Evolutionary conservation across 1,140 invertebrate species (phyloP), one percentile per base, ranked within the genome.

Genomic region (Ylistrum balloti): DNA sequence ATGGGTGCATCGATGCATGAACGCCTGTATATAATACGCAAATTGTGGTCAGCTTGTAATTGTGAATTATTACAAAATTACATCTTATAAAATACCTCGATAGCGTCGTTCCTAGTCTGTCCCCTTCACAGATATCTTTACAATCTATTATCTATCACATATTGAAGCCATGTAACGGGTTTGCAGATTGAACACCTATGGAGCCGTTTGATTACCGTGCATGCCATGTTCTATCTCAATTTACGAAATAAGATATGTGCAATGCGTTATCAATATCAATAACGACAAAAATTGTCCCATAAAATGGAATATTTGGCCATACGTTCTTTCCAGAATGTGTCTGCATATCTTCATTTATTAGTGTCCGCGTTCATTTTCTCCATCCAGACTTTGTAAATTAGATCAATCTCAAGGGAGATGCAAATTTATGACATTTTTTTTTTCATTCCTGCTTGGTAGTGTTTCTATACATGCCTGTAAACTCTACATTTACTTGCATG

Each of bases 221-320:
- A 74, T 74, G n/a, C n/a, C 56, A n/a, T 74, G 56, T 28, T 74
- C n/a, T n/a, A n/a, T 28, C 56, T 74, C 56, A 74, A n/a, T 74
- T 74, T 28, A 74, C 56, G 56, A 74, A 9, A 74, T 28, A 74
- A 22, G 56, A 28, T 28, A 74, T 74, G 56, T 28, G 56, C 56
- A 28, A 74, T 28, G n/a, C n/a, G 56, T 74, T 74, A 74, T 74
- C 56, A n/a, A 74, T 74, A 74, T 74, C 56, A 74, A 74, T 74
- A 74, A 28, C 56, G 56, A 74, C 1, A 7, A 74, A 28, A 74
- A 74, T n/a, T 28, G 56, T 74, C 56, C n/a, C 56, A 74, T 74
- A 74, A 74, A 74, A 74, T 3, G 22, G 56, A 28, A 74, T 74
- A 28, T 9, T 74, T 74, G n/a, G 56, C 56, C 56, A 74, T n/a